Base-by-base conservation (phyloP, 1,140 invertebrate species). In the Hylaeus anthracinus region DNA sequence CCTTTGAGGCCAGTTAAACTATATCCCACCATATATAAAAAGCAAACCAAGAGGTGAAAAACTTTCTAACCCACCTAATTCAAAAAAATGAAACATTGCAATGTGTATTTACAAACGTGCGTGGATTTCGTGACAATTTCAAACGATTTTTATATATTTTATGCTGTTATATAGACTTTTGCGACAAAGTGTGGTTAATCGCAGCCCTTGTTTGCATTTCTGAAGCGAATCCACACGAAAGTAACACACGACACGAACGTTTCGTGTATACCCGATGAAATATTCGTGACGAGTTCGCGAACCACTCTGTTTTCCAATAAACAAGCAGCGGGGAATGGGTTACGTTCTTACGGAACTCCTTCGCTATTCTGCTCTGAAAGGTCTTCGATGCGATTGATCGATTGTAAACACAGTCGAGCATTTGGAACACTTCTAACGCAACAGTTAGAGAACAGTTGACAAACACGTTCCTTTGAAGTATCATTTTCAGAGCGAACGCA, bases 371-470 rank as follows among this genome's bases (percentile, higher is more conserved):
- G 3, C 3, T 1, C 41, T 79, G 61, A n/a, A 66, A 43, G 26
- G 45, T 56, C 10, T 37, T 41, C 53, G 26, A 66, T 51, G 26
- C 26, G 53, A 73, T 8, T 72, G 77, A 79, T 79, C 70, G 77
- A 79, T 64, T 73, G 77, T 58, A 73, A 79, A 73, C 61, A 41
- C 61, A 15, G 56, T 65, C 43, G 71, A 66, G 73, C 71, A 79
- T 79, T 79, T 71, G 65, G 77, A 41, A 73, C 77, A 73, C 61
- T 61, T 73, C 53, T 26, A 61, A 79, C 41, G 77, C 77, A 79
- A 73, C 77, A 79, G 77, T 72, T 79, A 39, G 71, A 58, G 60
- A 65, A 12, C 70, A 43, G 53, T 79, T 79, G 77, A 79, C 77
- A 79, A 79, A 79, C 77, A 73, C 73, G 10, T 73, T 73, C 64